Conservation (phyloP, 64 coral and sea anemone genomes). For the Catalaphyllia jardinei region DNA sequence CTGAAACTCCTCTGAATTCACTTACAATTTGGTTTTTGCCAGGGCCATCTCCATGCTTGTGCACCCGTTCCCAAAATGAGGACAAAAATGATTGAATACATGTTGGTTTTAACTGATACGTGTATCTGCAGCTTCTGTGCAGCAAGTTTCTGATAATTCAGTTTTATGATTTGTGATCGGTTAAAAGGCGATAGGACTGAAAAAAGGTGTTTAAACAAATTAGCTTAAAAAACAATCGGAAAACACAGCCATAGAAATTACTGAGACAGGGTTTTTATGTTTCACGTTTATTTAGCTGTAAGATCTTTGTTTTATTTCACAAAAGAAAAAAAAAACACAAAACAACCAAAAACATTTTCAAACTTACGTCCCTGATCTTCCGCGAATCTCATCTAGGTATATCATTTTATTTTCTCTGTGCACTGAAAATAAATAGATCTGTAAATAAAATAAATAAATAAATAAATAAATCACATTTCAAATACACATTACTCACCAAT, state of each 20-base stretch:
- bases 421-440: too few relatives aligned
- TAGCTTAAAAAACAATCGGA: not conserved
- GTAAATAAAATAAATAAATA: too few relatives aligned
- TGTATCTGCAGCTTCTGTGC: not conserved
- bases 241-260: not conserved
- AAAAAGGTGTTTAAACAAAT: not conserved
- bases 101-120: not conserved
- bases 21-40: conserved; percentile 1
- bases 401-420: too few relatives aligned
- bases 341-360: not conserved
- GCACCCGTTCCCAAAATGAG: not conserved
- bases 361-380: not conserved
- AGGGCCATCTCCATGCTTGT: not conserved
- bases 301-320: too few relatives aligned
- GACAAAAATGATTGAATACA: not conserved
- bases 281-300: not conserved
- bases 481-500: too few relatives aligned
- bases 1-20: not conserved
- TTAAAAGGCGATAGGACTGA: too few relatives aligned
- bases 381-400: too few relatives aligned
- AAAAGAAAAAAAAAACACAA: not conserved
- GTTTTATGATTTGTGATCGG: too few relatives aligned
- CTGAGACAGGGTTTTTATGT: not conserved
- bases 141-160: too few relatives aligned
- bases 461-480: too few relatives aligned